A percentile compares a stretch with the other conserved stretches of the same genome.
Conservation (phyloP, 2,113 vertebrate species). For the Thryonomys swinderianus region DNA sequence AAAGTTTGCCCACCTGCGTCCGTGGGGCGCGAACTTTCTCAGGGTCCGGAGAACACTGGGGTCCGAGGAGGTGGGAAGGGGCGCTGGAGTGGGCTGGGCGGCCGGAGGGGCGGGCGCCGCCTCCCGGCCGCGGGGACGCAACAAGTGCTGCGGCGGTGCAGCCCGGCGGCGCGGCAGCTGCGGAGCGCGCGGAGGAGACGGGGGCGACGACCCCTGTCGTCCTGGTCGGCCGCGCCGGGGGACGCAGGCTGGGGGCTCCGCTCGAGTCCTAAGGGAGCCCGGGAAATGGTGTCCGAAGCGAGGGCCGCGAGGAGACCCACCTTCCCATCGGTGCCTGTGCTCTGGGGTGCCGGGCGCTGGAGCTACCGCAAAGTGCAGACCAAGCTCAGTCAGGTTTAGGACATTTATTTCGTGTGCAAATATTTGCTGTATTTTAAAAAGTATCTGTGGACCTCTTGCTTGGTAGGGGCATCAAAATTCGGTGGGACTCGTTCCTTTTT, state of each 20-base stretch:
- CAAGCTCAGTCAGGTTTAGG: not conserved
- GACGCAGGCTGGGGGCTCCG: not conserved
- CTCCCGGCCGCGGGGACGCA: not conserved
- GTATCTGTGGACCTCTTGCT: not conserved
- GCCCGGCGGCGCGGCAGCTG: constrained; percentile 2
- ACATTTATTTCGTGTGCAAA: not conserved
- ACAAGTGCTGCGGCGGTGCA: constrained; percentile 61
- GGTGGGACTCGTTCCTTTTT: not conserved
- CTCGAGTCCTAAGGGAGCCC: not conserved
- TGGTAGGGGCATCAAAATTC: not conserved
- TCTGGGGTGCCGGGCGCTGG: not conserved
- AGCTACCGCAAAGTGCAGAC: not conserved
- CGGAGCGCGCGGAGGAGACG: not conserved
- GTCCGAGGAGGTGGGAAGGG: not conserved
- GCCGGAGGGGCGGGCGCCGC: constrained; percentile 32
- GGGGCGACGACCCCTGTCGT: not conserved
- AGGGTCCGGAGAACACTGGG: not conserved
- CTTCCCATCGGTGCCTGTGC: not conserved
- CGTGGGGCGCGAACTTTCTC: not conserved
- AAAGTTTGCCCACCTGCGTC: constrained; percentile 46
- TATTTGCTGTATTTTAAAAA: not conserved
- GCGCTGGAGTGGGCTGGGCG: not conserved
- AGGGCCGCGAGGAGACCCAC: not conserved
- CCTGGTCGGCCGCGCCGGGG: not conserved
- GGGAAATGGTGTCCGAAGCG: not conserved